These are phyloP conservation scores for Corydoras maculifer DNA, from an alignment of 2,113 vertebrate species.

Conservation along the genomic window DNA sequence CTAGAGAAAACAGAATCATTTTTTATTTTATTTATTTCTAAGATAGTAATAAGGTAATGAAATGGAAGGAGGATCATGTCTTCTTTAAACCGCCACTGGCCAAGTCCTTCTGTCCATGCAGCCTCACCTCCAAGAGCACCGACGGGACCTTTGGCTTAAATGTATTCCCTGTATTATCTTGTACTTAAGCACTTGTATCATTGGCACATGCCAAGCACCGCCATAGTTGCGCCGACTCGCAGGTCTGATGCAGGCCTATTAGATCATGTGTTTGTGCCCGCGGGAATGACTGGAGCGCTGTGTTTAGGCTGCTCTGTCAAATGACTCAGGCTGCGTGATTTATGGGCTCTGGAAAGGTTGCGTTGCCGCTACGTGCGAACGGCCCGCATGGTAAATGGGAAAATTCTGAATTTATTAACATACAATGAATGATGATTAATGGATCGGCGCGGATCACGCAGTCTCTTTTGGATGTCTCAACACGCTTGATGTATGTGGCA, in stretches of 20 bases:
- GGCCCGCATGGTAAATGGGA: conserved; percentile 75
- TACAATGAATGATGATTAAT: conserved; percentile 84
- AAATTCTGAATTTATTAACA: conserved; percentile 82
- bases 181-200: conserved; percentile 17
- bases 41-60: conserved; percentile 31
- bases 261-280: conserved; percentile 71
- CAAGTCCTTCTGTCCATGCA: conserved; percentile 15
- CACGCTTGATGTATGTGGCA: conserved; percentile 68
- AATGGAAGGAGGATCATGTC: conserved; percentile 13
- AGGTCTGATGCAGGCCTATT: conserved; percentile 68
- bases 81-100: conserved; percentile 30
- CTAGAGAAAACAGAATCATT: too few relatives aligned
- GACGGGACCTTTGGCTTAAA: conserved; percentile 35
- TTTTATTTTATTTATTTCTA: too few relatives aligned
- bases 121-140: conserved; percentile 6
- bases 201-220: conserved; percentile 43
- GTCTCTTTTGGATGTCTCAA: conserved; percentile 70
- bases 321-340: conserved; percentile 72
- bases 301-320: conserved; percentile 75
- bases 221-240: conserved; percentile 45
- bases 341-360: conserved; percentile 76
- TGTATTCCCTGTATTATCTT: conserved; percentile 27
- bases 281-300: conserved; percentile 65
- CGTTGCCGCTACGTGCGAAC: conserved; percentile 69
- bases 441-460: conserved; percentile 72